Conservation (phyloP, 2,888 invertebrate species). For the Esperia sulphurella region DNA sequence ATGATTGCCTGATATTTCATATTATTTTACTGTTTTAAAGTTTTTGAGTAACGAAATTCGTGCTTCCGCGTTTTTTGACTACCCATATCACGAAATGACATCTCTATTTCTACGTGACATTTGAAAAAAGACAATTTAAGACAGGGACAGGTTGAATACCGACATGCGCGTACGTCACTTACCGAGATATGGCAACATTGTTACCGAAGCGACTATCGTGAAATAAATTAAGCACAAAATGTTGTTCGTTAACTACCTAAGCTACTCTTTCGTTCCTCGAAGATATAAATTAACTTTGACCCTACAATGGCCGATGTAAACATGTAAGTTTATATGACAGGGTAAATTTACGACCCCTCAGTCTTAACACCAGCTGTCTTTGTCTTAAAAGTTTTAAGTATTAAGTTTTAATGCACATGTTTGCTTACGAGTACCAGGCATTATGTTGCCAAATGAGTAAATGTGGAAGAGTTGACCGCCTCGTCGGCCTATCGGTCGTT, state of each 20-base stretch:
- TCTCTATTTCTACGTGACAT: conserved; percentile 23
- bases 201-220: conserved; percentile 1
- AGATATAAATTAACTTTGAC: conserved; percentile 61
- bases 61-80: not conserved
- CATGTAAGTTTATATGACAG: conserved; percentile 54
- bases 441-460: not conserved
- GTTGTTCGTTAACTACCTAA: conserved; percentile 24
- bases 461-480: too few species aligned
- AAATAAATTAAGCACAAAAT: conserved; percentile 31
- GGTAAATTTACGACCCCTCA: conserved; percentile 39
- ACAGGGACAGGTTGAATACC: conserved; percentile 30
- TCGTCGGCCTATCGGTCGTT: too few species aligned
- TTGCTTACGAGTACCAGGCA: not conserved
- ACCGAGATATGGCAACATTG: conserved; percentile 24
- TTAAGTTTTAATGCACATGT: conserved; percentile 3
- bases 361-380: conserved; percentile 11
- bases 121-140: conserved; percentile 22
- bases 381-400: conserved; percentile 22
- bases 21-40: not conserved
- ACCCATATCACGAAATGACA: conserved; percentile 28
- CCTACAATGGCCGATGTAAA: conserved; percentile 52
- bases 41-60: not conserved
- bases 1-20: too few species aligned
- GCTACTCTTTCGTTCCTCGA: conserved; percentile 22
- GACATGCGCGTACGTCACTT: conserved; percentile 20